A percentile compares a stretch with the other conserved stretches of the same genome.
phyloP scores from a whole-genome alignment of 2,888 invertebrate species.

The Catocala fraxini region DNA sequence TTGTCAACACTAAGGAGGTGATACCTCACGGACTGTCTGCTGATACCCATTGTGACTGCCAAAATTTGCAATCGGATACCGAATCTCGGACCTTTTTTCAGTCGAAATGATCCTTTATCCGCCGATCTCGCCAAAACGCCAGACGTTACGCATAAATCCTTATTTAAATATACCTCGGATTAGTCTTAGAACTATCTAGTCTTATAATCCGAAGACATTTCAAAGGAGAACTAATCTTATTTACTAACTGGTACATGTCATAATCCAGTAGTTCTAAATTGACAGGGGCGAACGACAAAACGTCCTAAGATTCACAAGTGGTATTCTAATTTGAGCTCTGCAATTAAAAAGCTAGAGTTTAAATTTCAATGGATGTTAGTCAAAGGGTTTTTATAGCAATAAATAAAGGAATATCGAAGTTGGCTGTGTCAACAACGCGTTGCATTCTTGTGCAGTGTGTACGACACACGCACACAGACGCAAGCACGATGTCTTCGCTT shows the following conservation, averaged over 20 bases:
- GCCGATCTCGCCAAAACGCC: constrained; percentile 85
- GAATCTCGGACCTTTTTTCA: constrained; percentile 72
- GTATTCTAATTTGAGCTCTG: constrained; percentile 38
- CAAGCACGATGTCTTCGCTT: constrained; percentile 32
- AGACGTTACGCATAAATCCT: constrained; percentile 87
- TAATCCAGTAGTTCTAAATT: constrained; percentile 49
- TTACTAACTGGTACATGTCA: constrained; percentile 43
- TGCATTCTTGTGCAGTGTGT: constrained; percentile 86
- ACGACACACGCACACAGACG: constrained; percentile 67
- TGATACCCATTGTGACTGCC: constrained; percentile 66
- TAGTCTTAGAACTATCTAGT: constrained; percentile 47
- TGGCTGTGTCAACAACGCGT: constrained; percentile 87
- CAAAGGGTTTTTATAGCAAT: constrained; percentile 85
- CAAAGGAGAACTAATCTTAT: constrained; percentile 54
- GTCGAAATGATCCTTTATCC: constrained; percentile 79
- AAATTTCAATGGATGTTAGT: constrained; percentile 33
- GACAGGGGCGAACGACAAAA: constrained; percentile 43
- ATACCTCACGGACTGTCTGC: constrained; percentile 62
- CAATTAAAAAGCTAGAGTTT: constrained; percentile 16
- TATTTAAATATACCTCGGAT: constrained; percentile 84
- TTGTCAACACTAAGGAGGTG: constrained; percentile 55
- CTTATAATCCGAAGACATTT: constrained; percentile 46
- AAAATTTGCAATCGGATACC: constrained; percentile 67
- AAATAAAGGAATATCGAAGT: constrained; percentile 88
- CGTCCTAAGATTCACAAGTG: constrained; percentile 50